Base-by-base conservation (phyloP, 2,113 vertebrate genomes). In the Nothocercus julius region DNA sequence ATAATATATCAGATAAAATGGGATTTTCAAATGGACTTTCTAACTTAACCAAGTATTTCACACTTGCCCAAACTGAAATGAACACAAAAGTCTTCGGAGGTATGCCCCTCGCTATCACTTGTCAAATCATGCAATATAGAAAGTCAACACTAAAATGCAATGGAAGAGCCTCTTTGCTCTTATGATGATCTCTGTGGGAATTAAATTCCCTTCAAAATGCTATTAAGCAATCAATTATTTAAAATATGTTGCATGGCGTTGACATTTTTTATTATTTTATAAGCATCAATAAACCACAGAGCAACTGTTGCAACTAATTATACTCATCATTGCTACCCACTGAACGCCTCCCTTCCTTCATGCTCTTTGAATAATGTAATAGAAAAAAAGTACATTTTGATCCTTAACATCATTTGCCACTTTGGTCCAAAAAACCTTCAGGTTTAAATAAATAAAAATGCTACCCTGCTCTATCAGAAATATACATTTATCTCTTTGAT, bases 181-280 rank as follows among this genome's bases (percentile, higher is more conserved):
- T 70, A 68, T 49, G 42, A 42, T 75, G 36, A 62, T 49, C n/a
- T 69, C 67, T 78, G 7, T 47, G 49, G 49, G 72, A 91, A 77
- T 21, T 44, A 47, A 80, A 76, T 87, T 95, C 20, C 40, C 28
- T 88, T 88, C 40, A 93, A 95, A 92, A 79, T 86, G 49, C 38
- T 90, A 87, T 87, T 90, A 83, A 83, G 42, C 9, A 87, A 79
- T 95, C 61, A 92, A 87, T 92, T 95, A 93, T 96, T 95, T 93
- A 95, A 95, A 76, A 28, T 40, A 15, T 25, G 32, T 62, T 34
- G 77, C 15, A 77, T 40, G 59, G 51, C 0, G 0, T 5, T 94
- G 70, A 72, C 56, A 62, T 32, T 81, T 38, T 75, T 96, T 92
- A 87, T 82, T 81, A 76, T 76, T 89, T 89, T 78, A 87, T 78